phyloP scores from a whole-genome alignment of 2,113 vertebrate genomes.

The Sula dactylatra region DNA sequence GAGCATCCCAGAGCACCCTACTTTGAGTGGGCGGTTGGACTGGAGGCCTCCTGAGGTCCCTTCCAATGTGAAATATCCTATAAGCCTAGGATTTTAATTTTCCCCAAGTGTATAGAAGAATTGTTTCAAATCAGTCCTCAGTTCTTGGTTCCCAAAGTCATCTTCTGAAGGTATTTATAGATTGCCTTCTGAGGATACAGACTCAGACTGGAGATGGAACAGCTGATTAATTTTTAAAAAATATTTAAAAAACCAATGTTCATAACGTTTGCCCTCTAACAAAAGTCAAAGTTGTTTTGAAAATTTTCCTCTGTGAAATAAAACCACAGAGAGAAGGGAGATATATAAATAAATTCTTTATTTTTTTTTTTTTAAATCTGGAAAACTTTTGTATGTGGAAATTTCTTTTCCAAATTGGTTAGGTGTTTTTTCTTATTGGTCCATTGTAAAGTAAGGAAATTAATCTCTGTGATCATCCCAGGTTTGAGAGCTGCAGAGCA shows the following conservation, averaged over 20 bases:
- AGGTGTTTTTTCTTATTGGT: neutral
- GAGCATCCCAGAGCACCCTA: neutral
- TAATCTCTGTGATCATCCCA: rapidly evolving
- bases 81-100: neutral
- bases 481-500: neutral
- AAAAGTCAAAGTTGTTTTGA: constrained; percentile 27
- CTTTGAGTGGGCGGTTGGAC: neutral
- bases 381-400: neutral
- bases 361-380: neutral
- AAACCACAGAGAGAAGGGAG: neutral
- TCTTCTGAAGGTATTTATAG: neutral
- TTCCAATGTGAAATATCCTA: rapidly evolving
- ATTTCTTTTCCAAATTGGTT: neutral
- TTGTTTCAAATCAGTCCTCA: neutral
- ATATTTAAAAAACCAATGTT: neutral
- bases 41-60: neutral
- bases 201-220: neutral
- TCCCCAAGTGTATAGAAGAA: rapidly evolving
- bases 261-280: neutral
- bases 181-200: neutral
- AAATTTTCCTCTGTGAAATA: neutral
- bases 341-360: neutral
- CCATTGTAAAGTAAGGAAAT: neutral
- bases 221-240: neutral
- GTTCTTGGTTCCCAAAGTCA: neutral